Base-by-base conservation (phyloP, 2,888 invertebrate species). In the Acanthoscelides obtectus region DNA sequence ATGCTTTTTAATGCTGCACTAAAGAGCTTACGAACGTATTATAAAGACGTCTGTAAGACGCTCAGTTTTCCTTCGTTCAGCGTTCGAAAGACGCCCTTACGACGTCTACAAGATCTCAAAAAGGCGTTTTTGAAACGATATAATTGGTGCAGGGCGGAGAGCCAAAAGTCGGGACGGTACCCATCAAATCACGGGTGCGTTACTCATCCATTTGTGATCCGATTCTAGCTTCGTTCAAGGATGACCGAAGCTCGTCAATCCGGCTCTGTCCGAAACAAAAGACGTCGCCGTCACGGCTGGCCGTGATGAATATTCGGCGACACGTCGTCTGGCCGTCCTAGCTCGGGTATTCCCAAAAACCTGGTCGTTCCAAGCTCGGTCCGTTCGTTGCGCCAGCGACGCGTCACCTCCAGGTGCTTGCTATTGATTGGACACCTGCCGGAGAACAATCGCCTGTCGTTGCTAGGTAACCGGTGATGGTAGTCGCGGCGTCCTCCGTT, bases 351-450 rank as follows among this genome's bases (percentile, higher is more conserved):
- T 82, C 79, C 82, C 83, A 77, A 83, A 82, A 83, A 79, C 17
- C 78, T 77, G 77, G 73, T 74, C 70, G 71, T 71, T 75, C 73
- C 75, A 75, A 74, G 79, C n/a, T n/a, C n/a, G n/a, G 77, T 79
- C 79, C 78, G 76, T 77, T 74, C 45, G 45, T 45, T 12, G 3
- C 45, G 45, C 45, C 45, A 45, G 12, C 45, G 45, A 12, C 5
- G 45, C 5, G 76, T 80, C 66, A 71, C 69, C 71, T 75, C 83
- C 84, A 85, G 84, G 84, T 85, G 84, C 84, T 84, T 85, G 84
- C 84, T 84, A 85, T 85, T 84, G 84, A 85, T 85, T 83, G 84
- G 83, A 84, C 85, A 85, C 85, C 85, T 85, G 84, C 84, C 82
- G 75, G 82, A 83, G 84, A 84, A 84, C 85, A 84, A 85, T 84